Base-by-base conservation (phyloP, 2,888 invertebrate genomes). In the Mythimna albipuncta region DNA sequence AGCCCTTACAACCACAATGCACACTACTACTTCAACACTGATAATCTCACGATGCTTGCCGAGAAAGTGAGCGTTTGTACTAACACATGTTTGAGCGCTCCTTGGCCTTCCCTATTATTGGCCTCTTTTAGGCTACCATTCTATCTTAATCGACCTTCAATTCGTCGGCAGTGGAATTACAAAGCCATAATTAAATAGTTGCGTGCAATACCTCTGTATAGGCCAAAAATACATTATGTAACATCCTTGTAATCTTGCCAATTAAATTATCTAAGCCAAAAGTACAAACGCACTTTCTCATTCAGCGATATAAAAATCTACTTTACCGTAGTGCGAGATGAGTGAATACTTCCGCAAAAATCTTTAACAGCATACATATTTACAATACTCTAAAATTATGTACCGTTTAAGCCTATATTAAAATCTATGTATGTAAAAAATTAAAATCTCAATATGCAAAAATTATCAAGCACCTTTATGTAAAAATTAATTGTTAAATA, bases 391-490 rank as follows among this genome's bases (percentile, higher is more conserved):
- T 81, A 82, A 77, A 67, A 78, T 81, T 82, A 82, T 79, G 62
- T 82, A 76, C 71, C 80, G 58, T 82, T 63, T 86, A 85, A 83
- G 79, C 84, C 85, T 88, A 85, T 69, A 75, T 77, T 78, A 75
- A 73, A 74, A 63, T 68, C 78, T 78, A 79, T 73, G 26, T 78
- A 81, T 86, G 82, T 89, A 87, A 88, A 85, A 91, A 92, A 90
- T 88, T 85, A 90, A 90, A 91, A 88, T 90, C 85, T 91, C 86
- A 88, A 86, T 85, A 87, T 83, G 85, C 85, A 86, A 86, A 86
- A 87, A 86, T 86, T 74, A 88, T 88, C 70, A 91, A 92, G 92
- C 92, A 93, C 93, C 93, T 86, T 90, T 81, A 72, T 85, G 73
- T 81, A 85, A 83, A 83, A 82, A 85, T 77, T 83, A 79, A 84